Percentiles rank a stretch among this genome's conserved stretches.
These are phyloP conservation scores for Nyctibius bracteatus DNA, from an alignment of 2,113 vertebrate genomes.

Conservation along the genomic window DNA sequence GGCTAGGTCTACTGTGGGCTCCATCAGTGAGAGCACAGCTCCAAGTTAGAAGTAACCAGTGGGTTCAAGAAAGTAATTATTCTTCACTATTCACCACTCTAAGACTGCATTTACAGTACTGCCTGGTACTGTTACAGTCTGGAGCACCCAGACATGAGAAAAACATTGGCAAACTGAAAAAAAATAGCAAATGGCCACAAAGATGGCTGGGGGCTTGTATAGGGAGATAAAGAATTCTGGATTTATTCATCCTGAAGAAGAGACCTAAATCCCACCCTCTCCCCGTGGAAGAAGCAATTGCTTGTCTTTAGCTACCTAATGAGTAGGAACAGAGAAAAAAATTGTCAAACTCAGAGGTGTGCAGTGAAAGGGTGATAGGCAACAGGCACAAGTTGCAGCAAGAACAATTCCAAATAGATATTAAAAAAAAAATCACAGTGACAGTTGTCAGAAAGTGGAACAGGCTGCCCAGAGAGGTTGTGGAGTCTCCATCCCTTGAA, in stretches of 20 bases:
- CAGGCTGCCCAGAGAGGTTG: not conserved
- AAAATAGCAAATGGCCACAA: not conserved
- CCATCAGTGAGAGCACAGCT: not conserved
- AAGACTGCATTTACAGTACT: not conserved
- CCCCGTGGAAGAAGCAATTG: not conserved
- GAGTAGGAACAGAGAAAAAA: not conserved
- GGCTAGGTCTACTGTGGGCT: not conserved
- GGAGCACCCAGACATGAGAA: not conserved
- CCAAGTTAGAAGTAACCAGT: not conserved
- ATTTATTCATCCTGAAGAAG: not conserved
- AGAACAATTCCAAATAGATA: not conserved
- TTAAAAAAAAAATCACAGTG: not conserved
- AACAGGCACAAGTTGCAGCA: not conserved
- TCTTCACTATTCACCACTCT: not conserved
- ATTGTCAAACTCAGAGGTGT: fast-evolving
- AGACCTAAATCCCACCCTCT: not conserved
- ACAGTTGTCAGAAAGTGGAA: not conserved
- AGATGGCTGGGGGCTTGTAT: not conserved
- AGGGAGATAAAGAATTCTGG: fast-evolving
- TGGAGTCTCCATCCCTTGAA: not conserved
- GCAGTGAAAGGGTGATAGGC: not conserved
- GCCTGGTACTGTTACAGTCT: not conserved
- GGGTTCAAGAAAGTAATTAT: not conserved
- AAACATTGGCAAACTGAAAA: not conserved
- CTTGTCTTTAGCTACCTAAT: not conserved